Evolutionary conservation across 2,888 invertebrate species (phyloP), one percentile per base, ranked within the genome.

Genomic region (Lapara coniferarum): DNA sequence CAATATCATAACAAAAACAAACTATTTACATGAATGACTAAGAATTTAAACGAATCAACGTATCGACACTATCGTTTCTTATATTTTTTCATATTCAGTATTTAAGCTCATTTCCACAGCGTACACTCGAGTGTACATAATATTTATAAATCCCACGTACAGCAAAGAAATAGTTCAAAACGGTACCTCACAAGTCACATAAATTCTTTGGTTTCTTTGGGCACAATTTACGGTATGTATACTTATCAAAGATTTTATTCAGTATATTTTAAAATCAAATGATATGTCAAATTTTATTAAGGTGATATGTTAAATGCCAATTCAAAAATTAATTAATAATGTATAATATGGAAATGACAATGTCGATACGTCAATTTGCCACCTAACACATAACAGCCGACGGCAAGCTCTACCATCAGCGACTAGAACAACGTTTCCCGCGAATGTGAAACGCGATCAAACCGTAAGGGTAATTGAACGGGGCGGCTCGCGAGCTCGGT

Each of bases 371-470:
- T 89, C 85, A 88, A 89, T 83, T 74, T 83, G 77, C 76, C 74
- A 80, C 74, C 87, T 89, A 90, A 87, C 86, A 85, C 85, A 77
- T 83, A 89, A 90, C 81, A 84, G 78, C 84, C 78, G 78, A 79
- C 79, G 78, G 75, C 77, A 78, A 70, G 71, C 71, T 75, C 58
- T 70, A 74, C 72, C 74, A 73, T 80, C 76, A 78, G 81, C 80
- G 87, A 89, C 94, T 96, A 97, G 95, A 97, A 97, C 84, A 97
- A 95, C 82, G 97, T 97, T 94, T 97, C 97, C 84, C 96, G 96
- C 75, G 97, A 96, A 95, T 96, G 96, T 74, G 95, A 95, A 80
- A 93, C 85, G 85, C 93, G 88, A 78, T 92, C 85, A 71, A 85
- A 77, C 74, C 85, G 87, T 77, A 86, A 74, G 78, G 91, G 87